A percentile compares a stretch with the other conserved stretches of the same genome.
Evolutionary conservation across 2,113 vertebrate species (phyloP).

Genomic region (Peromyscus leucopus): DNA sequence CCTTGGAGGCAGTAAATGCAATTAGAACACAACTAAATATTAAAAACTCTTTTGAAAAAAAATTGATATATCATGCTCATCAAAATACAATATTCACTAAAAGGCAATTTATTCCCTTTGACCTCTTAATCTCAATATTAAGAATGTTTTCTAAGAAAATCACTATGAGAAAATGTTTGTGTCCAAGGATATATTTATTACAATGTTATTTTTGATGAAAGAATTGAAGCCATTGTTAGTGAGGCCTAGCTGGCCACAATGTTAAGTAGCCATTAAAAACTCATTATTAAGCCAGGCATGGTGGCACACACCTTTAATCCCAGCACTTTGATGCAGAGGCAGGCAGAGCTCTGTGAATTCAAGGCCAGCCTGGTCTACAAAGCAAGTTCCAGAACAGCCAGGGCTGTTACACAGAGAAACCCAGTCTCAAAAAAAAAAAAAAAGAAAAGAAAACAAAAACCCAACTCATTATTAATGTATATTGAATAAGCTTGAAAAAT

Average conservation of each 20-base stretch:
- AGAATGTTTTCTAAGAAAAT: constrained; percentile 54
- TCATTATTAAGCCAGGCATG: too few relatives aligned
- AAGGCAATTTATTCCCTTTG: too few relatives aligned
- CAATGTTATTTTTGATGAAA: constrained; percentile 32
- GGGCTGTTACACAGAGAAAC: too few relatives aligned
- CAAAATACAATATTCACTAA: not conserved
- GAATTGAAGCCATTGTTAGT: not conserved
- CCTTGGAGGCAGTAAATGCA: not conserved
- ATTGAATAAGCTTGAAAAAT: constrained; percentile 28
- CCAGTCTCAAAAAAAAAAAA: not conserved
- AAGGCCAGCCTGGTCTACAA: too few relatives aligned
- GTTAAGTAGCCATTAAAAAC: not conserved
- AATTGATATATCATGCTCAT: not conserved
- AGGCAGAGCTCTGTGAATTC: too few relatives aligned
- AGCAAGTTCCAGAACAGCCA: not conserved
- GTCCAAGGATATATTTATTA: not conserved
- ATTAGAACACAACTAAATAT: not conserved
- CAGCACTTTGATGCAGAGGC: too few relatives aligned
- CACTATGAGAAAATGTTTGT: not conserved
- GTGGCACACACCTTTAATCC: too few relatives aligned
- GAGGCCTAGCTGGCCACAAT: not conserved
- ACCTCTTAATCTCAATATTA: not conserved
- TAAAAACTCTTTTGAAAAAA: not conserved
- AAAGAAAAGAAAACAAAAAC: not conserved
- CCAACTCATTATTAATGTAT: not conserved